Evolutionary conservation across 1,140 invertebrate genomes (phyloP).

Genomic region (Centruroides vittatus): DNA sequence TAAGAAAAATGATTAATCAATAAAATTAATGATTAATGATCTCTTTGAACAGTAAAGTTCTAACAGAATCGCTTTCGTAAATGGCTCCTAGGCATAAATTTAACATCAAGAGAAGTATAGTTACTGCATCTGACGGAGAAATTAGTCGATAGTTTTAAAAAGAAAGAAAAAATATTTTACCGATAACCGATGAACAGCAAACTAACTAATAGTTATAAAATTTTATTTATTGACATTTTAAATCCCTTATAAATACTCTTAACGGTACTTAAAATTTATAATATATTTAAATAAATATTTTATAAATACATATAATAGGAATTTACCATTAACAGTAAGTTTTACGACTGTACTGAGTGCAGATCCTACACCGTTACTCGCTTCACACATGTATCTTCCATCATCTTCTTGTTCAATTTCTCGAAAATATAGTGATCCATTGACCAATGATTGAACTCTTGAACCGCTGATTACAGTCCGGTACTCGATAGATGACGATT

Average conservation of each 20-base stretch:
- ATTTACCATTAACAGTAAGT: constrained; percentile 28
- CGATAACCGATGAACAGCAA: too few species aligned
- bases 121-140: neutral
- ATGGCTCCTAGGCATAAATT: neutral
- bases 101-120: neutral
- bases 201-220: neutral
- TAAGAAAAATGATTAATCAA: too few species aligned
- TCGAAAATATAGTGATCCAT: constrained; percentile 15
- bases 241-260: neutral
- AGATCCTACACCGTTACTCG: constrained; percentile 33
- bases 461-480: constrained; percentile 16
- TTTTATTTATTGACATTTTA: neutral
- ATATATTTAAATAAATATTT: neutral
- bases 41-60: too few species aligned
- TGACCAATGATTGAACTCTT: constrained; percentile 15
- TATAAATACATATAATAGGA: neutral
- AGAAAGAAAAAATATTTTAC: neutral
- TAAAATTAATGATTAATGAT: too few species aligned
- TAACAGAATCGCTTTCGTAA: too few species aligned
- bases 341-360: constrained; percentile 31
- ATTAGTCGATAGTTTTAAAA: too few species aligned
- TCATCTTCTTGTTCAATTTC: constrained; percentile 18
- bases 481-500: constrained; percentile 1
- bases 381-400: constrained; percentile 36
- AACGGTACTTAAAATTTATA: neutral